Evolutionary conservation across 2,113 vertebrate species (phyloP), one percentile per base, ranked within the genome.

Genomic region (Cnemophilus loriae): DNA sequence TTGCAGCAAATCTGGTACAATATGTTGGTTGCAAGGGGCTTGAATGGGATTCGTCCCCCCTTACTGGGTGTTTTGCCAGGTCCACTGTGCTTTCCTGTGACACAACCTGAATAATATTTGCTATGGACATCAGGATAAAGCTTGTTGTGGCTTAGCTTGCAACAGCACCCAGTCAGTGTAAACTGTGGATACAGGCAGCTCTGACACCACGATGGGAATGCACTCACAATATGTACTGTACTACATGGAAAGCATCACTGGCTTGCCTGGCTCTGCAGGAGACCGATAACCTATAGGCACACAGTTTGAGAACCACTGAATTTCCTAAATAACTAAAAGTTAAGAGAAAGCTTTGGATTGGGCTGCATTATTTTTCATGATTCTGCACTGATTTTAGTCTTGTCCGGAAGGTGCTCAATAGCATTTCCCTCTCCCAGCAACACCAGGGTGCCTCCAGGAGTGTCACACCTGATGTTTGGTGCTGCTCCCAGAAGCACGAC

Each of bases 141-240:
- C 33, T 89, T 60, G 6, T 22, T 59, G 67, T 27, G 60, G 56
- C 37, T 91, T 10, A 59, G 35, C 8, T 57, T 49, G 68, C 49
- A 76, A 23, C 27, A 74, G 65, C 53, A 20, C 19, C 20, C 32
- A 28, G 42, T 24, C 5, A 18, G n/a, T 52, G 47, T 56, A 32
- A 70, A 27, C 17, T 26, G 27, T 19, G 39, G 49, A 4, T 33
- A 10, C 28, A 64, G 59, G 44, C 2, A 21, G 28, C 30, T 76
- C 68, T 60, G 41, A 42, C 56, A 32, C 21, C 27, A 35, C 0
- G 0, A 35, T 0, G 0, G 24, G 41, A 41, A 21, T n/a, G 44
- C 32, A 1, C 50, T 42, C 23, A 44, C 16, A 41, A 4, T 7
- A 8, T 6, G 41, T 22, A 18, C 22, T 8, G 56, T 24, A 11